Base-by-base conservation (phyloP, 2,113 vertebrate species). In the Gulo gulo region DNA sequence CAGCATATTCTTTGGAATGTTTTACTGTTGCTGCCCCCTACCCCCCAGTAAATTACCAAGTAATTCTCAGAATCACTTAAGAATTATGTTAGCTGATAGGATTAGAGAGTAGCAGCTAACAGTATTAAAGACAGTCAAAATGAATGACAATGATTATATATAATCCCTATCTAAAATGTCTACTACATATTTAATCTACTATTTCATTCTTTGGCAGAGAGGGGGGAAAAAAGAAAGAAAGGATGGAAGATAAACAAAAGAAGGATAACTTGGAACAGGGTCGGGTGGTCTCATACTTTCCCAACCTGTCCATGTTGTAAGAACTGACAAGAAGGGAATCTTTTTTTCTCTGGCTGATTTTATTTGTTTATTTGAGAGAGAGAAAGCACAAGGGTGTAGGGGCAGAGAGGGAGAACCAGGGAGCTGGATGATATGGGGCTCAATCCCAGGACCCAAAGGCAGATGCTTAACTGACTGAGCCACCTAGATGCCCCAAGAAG, bases 11-110 rank as follows among this genome's bases (percentile, higher is more conserved):
- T 87, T 39, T 74, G 18, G 23, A 65, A 23, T 91, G 21, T 63
- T 45, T 84, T 92, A 57, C 31, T 95, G 9, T 55, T 96, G 42
- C 36, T 89, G 23, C 7, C 14, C 50, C 69, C 18, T 0, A 0
- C 7, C 23, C 23, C 26, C 6, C 74, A 80, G 61, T 92, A 97
- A 97, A 74, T 90, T 90, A 67, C 67, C 36, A 93, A 71, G 36
- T 87, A 86, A 73, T 95, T 93, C 14, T 90, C 67, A 90, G 81
- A 91, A 36, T 73, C 89, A 73, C 39, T 79, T 91, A 73, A 45
- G 52, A 88, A 34, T 23, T 92, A 7, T 82, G 26, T 91, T 87
- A 59, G 57, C 45, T 86, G 18, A 67, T 79, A 57, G 59, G 36
- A 87, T 90, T 92, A 81, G 83, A 82, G 47, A 31, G 29, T 61